Evolutionary conservation across 2,113 vertebrate genomes (phyloP).

Genomic region (Seriola aureovittata): DNA sequence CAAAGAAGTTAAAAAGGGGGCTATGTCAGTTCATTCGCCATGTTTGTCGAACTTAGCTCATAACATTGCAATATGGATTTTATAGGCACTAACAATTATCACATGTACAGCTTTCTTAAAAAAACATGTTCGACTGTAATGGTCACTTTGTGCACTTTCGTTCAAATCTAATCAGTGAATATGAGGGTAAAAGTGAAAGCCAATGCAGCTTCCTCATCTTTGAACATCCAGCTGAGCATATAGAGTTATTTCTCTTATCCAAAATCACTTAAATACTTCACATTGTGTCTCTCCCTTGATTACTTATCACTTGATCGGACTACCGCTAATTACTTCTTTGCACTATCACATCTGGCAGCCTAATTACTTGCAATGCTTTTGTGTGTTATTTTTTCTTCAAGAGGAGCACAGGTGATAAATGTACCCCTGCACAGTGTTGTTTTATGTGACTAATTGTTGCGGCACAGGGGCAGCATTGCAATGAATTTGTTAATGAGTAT

Average conservation of each 20-base stretch:
- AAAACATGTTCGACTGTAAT: not conserved
- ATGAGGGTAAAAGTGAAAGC: not conserved
- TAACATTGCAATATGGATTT: not conserved
- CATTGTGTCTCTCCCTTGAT: constrained; percentile 9
- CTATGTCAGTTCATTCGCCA: not conserved
- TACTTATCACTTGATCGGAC: constrained; percentile 56
- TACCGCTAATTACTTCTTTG: constrained; percentile 57
- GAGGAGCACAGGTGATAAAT: constrained; percentile 59
- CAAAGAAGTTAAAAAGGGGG: constrained; percentile 14
- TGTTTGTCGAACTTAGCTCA: not conserved
- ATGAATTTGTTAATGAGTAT: constrained; percentile 41
- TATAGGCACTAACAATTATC: not conserved
- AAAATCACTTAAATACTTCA: constrained; percentile 28
- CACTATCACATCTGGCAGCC: constrained; percentile 56
- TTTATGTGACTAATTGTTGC: constrained; percentile 37
- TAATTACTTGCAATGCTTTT: constrained; percentile 62
- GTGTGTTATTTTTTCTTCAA: constrained; percentile 46
- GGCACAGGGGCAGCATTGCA: constrained; percentile 20
- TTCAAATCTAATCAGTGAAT: not conserved
- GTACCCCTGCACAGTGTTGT: constrained; percentile 6
- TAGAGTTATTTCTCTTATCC: not conserved
- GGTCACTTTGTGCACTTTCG: not conserved
- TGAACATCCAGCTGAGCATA: not conserved
- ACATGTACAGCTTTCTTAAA: not conserved
- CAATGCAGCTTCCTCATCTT: not conserved